Base-by-base conservation (phyloP, 1,140 invertebrate species). In the Trachelipus rathkii region DNA sequence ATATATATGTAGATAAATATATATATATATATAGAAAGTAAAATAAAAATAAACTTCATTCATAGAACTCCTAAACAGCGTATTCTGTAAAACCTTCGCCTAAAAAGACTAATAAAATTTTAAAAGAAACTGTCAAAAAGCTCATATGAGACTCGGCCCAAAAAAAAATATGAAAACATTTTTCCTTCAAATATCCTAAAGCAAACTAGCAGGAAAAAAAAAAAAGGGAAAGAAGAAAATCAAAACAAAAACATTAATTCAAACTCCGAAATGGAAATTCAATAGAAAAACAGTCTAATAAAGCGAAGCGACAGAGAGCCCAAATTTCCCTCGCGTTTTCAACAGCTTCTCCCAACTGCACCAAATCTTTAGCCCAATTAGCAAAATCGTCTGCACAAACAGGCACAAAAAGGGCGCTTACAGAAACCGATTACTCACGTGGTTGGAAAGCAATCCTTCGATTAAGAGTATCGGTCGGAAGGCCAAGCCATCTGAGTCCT, bases 391-490 rank as follows among this genome's bases (percentile, higher is more conserved):
- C 50, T 60, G 19, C 50, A 60, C 50, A 60, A 60, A 60, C 50
- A 60, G 8, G 50, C 50, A 60, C 50, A 8, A 60, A 60, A 13
- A 60, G 50, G 50, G 50, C 33, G 50, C 50, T 19, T 13, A 60
- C 11, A 15, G 50, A 60, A 60, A 60, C 50, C 50, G 50, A 60
- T 60, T 60, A 60, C 50, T 60, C 50, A 60, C 50, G 50, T 60
- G 50, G 50, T 60, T 60, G 50, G 50, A 60, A 60, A 60, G 50
- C 50, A 60, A 60, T 60, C 50, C 50, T 13, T 19, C 50, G 50
- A 60, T 60, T 60, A 60, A 60, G 50, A 60, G 50, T 60, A 60
- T 60, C 50, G 50, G 50, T 60, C 50, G 11, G 50, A 60, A 60
- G 50, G 50, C 50, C 50, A 19, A 15, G 50, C 50, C 50, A 60